Conservation (phyloP, 1,140 invertebrate species). For the Penaeus indicus region DNA sequence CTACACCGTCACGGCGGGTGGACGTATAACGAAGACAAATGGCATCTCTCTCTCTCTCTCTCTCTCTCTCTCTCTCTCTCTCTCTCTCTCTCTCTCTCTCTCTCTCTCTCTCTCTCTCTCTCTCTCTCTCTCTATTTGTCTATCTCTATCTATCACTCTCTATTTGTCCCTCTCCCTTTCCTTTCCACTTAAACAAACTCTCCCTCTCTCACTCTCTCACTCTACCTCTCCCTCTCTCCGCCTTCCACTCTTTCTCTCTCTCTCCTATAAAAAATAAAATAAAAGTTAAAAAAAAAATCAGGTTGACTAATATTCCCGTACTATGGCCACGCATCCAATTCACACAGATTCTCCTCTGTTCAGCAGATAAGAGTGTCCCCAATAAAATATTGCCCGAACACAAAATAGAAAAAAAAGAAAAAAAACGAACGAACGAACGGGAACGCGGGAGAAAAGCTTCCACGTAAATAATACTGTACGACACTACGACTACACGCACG, state of each 20-base stretch:
- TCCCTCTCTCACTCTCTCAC: background rate
- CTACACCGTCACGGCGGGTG: too few relatives aligned
- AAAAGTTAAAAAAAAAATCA: too few relatives aligned
- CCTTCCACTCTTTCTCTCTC: background rate
- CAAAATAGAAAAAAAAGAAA: too few relatives aligned
- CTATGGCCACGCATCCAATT: too few relatives aligned
- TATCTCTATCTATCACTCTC: background rate
- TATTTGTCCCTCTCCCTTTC: background rate
- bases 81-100: background rate
- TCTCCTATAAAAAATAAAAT: background rate
- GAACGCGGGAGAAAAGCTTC: background rate
- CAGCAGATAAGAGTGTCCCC: too few relatives aligned
- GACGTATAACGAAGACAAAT: too few relatives aligned
- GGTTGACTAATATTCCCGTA: too few relatives aligned
- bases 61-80: slow-evolving; percentile 1
- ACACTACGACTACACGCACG: background rate
- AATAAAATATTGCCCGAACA: too few relatives aligned
- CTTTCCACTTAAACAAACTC: background rate
- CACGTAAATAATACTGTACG: background rate
- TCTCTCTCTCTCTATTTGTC: background rate
- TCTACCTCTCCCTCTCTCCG: background rate
- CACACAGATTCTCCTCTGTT: too few relatives aligned
- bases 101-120: slow-evolving; percentile 9
- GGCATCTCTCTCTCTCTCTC: too few relatives aligned
- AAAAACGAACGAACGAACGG: background rate